phyloP scores from a whole-genome alignment of 2,113 vertebrate species.

The Nesogale talazaci region DNA sequence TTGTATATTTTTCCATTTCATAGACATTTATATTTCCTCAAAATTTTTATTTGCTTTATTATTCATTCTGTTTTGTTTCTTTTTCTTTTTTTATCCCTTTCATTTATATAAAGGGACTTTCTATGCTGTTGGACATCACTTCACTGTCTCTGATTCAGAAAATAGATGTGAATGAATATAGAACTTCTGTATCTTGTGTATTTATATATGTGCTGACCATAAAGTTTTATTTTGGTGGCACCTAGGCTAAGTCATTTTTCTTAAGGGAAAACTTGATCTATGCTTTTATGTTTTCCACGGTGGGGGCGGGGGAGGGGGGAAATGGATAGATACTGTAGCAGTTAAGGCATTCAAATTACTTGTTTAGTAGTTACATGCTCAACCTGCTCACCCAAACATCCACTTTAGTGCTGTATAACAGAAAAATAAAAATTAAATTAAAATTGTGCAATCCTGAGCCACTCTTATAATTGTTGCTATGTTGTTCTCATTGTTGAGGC shows the following conservation, averaged over 20 bases:
- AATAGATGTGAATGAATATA: background rate
- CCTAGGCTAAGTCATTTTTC: background rate
- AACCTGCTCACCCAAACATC: too few relatives aligned
- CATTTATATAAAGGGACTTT: background rate
- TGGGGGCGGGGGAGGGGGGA: too few relatives aligned
- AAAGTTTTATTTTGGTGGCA: background rate
- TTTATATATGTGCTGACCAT: background rate
- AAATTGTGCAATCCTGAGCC: too few relatives aligned
- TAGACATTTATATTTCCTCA: background rate
- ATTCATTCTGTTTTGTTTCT: background rate
- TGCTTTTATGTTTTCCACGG: background rate
- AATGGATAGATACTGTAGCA: too few relatives aligned
- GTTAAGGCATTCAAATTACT: too few relatives aligned
- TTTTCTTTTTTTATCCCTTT: background rate
- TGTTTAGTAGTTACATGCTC: too few relatives aligned
- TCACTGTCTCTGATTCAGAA: background rate
- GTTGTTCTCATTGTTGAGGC: too few relatives aligned
- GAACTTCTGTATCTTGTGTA: background rate
- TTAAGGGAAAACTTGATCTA: background rate
- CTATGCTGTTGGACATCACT: background rate
- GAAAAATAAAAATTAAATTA: too few relatives aligned
- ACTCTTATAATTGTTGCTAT: too few relatives aligned
- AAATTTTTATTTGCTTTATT: background rate
- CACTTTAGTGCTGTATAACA: too few relatives aligned
- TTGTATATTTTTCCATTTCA: background rate